phyloP scores from a whole-genome alignment of 2,888 invertebrate species.

The Platycheirus rosarum region DNA sequence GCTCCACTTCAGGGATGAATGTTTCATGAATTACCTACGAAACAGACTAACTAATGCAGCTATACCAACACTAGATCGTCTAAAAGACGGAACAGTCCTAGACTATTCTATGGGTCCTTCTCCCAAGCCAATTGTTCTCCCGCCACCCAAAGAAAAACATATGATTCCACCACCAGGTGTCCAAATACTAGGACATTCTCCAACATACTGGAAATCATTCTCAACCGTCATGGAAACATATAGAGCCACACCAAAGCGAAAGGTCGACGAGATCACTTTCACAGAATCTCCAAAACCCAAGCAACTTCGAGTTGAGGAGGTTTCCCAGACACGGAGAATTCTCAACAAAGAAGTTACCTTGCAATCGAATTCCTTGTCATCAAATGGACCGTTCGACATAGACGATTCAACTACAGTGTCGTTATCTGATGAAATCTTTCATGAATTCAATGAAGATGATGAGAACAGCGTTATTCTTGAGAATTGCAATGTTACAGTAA shows the following conservation, averaged over 20 bases:
- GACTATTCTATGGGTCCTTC: conserved; percentile 77
- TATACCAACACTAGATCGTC: conserved; percentile 82
- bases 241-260: too few relatives aligned
- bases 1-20: conserved; percentile 83
- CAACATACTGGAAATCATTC: neutral
- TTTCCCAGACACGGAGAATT: neutral
- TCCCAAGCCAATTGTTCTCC: conserved; percentile 75
- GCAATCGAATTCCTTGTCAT: neutral
- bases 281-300: neutral
- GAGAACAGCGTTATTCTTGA: too few relatives aligned
- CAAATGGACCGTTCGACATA: neutral
- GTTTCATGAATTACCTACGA: conserved; percentile 83
- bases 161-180: conserved; percentile 78
- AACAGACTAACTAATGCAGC: conserved; percentile 83
- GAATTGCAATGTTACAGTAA: too few relatives aligned
- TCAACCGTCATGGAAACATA: neutral
- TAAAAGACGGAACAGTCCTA: conserved; percentile 77
- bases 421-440: neutral
- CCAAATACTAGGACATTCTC: conserved; percentile 75
- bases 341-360: conserved; percentile 28
- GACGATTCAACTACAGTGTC: conserved; percentile 11
- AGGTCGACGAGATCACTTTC: neutral
- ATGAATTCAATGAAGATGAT: neutral
- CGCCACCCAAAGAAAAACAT: conserved; percentile 75
- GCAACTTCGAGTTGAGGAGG: neutral